These are phyloP conservation scores for Phrynocephalus versicolor DNA, from an alignment of 2,113 vertebrate species.

Conservation along the genomic window DNA sequence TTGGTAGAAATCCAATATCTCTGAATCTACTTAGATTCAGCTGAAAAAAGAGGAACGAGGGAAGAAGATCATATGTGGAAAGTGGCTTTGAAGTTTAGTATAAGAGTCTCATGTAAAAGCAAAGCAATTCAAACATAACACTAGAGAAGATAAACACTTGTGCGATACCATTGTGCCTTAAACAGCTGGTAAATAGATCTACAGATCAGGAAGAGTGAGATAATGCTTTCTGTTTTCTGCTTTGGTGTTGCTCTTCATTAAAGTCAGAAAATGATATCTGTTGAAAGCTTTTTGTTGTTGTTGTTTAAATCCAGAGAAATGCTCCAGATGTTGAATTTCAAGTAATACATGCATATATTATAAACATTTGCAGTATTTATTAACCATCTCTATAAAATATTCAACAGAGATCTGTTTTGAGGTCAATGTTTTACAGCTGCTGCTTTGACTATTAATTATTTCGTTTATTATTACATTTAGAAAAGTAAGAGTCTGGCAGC, in stretches of 20 bases:
- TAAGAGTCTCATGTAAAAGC: constrained; percentile 47
- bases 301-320: background rate
- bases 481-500: constrained; percentile 8
- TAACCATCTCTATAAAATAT: constrained; percentile 27
- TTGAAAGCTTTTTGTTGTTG: constrained; percentile 7
- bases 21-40: constrained; percentile 45
- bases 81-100: constrained; percentile 58
- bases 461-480: constrained; percentile 11
- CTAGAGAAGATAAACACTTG: constrained; percentile 38
- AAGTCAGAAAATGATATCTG: constrained; percentile 3
- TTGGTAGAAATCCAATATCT: constrained; percentile 32
- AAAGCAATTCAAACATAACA: constrained; percentile 55
- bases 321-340: constrained; percentile 2
- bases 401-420: constrained; percentile 36
- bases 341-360: constrained; percentile 32
- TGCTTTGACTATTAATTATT: constrained; percentile 35
- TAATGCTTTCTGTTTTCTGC: background rate
- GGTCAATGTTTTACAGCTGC: background rate
- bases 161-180: constrained; percentile 10
- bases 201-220: constrained; percentile 25
- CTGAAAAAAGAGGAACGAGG: constrained; percentile 52
- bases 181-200: constrained; percentile 5
- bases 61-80: constrained; percentile 27
- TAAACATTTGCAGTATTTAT: constrained; percentile 21
- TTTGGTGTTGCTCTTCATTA: constrained; percentile 25